Base-by-base conservation (phyloP, 2,797 vertebrate genomes). In the Bradypodion ventrale region DNA sequence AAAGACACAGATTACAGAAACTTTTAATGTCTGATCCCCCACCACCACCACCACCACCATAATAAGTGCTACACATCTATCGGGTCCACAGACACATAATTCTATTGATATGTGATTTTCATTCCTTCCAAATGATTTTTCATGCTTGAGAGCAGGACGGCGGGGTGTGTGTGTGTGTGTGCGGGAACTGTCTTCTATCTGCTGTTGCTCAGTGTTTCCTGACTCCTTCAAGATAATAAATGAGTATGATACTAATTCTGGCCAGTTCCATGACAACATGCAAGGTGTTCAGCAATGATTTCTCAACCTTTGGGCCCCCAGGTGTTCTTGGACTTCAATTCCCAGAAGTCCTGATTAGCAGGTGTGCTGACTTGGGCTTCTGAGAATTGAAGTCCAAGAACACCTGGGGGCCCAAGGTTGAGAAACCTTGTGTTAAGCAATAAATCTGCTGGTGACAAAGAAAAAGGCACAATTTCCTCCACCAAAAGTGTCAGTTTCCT, bases 381-480 rank as follows among this genome's bases (percentile, higher is more conserved):
- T n/a, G n/a, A n/a, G n/a, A n/a, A n/a, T n/a, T n/a, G n/a, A n/a
- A n/a, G n/a, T n/a, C n/a, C n/a, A n/a, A n/a, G n/a, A n/a, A n/a
- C n/a, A n/a, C n/a, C n/a, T n/a, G n/a, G n/a, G n/a, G n/a, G n/a
- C n/a, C n/a, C n/a, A n/a, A n/a, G n/a, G n/a, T n/a, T n/a, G n/a
- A n/a, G n/a, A n/a, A n/a, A n/a, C n/a, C n/a, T n/a, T n/a, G n/a
- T n/a, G n/a, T 68, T 42, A 81, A 85, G 52, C 84, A 85, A 85
- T 81, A 85, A 81, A 59, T 70, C n/a, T 46, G 63, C 52, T 81
- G 52, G 70, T 42, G 74, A 81, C 40, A 81, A 85, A 81, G 65
- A 76, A 62, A 81, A 85, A 69, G 78, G 78, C 52, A 81, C 35
- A 76, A 69, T 81, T 85, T 76, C 78, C 78, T 85, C 52, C 56